phyloP scores from a whole-genome alignment of 2,888 invertebrate genomes.

The Calephelis perditalis region DNA sequence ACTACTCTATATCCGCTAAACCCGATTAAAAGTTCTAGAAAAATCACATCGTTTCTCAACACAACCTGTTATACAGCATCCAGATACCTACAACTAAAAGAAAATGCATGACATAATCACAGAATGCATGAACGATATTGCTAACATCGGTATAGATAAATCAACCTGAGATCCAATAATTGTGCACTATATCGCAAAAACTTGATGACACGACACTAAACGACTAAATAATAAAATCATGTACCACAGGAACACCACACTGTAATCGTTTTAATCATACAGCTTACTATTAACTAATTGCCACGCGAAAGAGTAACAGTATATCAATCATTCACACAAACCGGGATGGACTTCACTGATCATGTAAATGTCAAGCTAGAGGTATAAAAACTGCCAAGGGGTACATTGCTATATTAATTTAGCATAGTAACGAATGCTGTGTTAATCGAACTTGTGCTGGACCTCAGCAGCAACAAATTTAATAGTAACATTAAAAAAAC shows the following conservation, averaged over 20 bases:
- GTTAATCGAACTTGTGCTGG: neutral
- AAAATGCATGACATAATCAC: slow-evolving; percentile 2
- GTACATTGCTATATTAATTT: neutral
- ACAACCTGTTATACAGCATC: neutral
- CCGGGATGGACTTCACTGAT: neutral
- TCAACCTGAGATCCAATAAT: slow-evolving; percentile 27
- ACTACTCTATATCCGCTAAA: too few species aligned
- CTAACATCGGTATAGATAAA: slow-evolving; percentile 16
- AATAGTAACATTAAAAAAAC: neutral
- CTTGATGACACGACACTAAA: slow-evolving; percentile 24
- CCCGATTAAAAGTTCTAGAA: neutral
- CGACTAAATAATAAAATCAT: slow-evolving; percentile 2
- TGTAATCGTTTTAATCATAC: neutral
- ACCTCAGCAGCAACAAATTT: neutral
- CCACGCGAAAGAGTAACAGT: neutral
- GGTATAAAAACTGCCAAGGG: neutral
- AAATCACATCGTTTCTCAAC: neutral
- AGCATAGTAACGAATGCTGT: neutral
- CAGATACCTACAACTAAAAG: neutral
- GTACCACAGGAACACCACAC: slow-evolving; percentile 1
- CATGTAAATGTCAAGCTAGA: neutral
- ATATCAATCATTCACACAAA: neutral
- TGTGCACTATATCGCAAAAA: slow-evolving; percentile 28
- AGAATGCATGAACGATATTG: slow-evolving; percentile 20
- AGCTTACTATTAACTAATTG: neutral